Evolutionary conservation across 2,113 vertebrate species (phyloP).

Genomic region (Emydura subglobosa): DNA sequence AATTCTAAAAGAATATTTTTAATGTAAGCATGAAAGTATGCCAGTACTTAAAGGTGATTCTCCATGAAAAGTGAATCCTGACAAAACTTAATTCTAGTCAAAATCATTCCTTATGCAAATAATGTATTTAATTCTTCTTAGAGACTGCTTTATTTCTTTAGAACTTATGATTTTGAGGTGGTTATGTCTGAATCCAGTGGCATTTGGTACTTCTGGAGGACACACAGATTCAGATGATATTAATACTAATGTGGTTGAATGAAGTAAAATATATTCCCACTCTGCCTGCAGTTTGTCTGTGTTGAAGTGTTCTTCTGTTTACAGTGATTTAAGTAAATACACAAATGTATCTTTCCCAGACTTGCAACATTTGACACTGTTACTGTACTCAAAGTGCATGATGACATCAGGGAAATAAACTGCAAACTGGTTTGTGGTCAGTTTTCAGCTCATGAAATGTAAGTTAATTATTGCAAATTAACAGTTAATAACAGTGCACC

Average conservation of each 20-base stretch:
- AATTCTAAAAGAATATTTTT: background rate
- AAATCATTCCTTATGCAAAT: background rate
- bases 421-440: background rate
- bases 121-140: background rate
- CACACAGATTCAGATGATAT: background rate
- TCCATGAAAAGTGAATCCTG: background rate
- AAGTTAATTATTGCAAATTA: background rate
- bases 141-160: background rate
- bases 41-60: background rate
- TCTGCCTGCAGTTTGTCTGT: conserved; percentile 4
- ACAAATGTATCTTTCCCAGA: conserved; percentile 22
- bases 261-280: conserved; percentile 26
- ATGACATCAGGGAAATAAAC: background rate
- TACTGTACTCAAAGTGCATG: conserved; percentile 29
- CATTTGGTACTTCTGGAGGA: background rate
- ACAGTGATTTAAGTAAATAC: conserved; percentile 1
- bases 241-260: background rate
- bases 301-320: conserved; percentile 26
- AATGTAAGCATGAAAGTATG: background rate
- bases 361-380: conserved; percentile 6
- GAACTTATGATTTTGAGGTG: background rate
- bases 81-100: background rate
- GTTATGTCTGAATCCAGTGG: background rate
- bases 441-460: background rate
- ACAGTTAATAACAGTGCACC: background rate